Evolutionary conservation across 2,888 invertebrate species (phyloP).

Genomic region (Andrena dorsata): DNA sequence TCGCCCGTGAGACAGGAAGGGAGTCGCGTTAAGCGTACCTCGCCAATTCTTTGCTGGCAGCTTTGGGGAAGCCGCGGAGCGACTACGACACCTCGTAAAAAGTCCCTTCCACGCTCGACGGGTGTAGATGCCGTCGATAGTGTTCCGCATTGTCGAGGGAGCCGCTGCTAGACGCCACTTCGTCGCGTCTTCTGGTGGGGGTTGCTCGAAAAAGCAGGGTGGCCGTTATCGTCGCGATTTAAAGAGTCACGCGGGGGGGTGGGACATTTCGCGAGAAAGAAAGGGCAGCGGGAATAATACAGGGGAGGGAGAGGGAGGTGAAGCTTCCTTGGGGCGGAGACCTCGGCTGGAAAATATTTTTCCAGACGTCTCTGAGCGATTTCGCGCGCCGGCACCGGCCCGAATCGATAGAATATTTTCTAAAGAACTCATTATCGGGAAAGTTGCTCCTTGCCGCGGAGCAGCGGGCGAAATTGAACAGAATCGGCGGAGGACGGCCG

Average conservation of each 20-base stretch:
- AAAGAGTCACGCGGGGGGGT: conserved; percentile 40
- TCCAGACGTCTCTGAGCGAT: conserved; percentile 75
- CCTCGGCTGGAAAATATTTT: conserved; percentile 76
- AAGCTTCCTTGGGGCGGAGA: conserved; percentile 11
- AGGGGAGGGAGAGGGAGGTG: conserved; percentile 9
- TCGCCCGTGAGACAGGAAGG: neutral
- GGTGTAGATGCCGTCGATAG: conserved; percentile 46
- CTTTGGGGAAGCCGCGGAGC: conserved; percentile 12
- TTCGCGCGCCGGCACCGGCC: conserved; percentile 67
- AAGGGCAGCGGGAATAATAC: conserved; percentile 31
- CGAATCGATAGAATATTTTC: conserved; percentile 77
- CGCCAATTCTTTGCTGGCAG: conserved; percentile 3
- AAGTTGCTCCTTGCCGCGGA: conserved; percentile 68
- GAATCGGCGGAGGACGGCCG: conserved; percentile 39
- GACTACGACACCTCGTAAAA: conserved; percentile 32
- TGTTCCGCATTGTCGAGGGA: conserved; percentile 36
- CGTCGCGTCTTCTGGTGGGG: conserved; percentile 15
- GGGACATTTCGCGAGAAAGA: conserved; percentile 22
- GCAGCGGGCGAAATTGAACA: conserved; percentile 47
- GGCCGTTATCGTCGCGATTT: conserved; percentile 63
- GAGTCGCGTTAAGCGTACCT: neutral
- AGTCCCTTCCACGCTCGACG: conserved; percentile 28
- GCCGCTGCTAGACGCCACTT: conserved; percentile 24
- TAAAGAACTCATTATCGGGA: conserved; percentile 82
- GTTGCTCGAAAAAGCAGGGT: conserved; percentile 39